A percentile compares a stretch with the other conserved stretches of the same genome.
Evolutionary conservation across 2,888 invertebrate species (phyloP).

Genomic region (Heliconius sara): DNA sequence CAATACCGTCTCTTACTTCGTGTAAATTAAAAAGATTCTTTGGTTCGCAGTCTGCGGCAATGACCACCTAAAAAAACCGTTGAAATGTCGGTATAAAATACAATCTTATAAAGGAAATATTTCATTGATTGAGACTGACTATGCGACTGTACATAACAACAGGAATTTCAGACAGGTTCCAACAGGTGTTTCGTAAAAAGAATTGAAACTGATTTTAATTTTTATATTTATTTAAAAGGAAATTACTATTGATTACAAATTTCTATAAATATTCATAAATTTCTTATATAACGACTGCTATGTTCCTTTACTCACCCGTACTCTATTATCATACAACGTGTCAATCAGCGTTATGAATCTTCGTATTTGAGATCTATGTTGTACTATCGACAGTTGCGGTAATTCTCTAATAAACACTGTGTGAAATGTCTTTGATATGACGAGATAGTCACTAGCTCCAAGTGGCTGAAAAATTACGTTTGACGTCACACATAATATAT

Average conservation of each 20-base stretch:
- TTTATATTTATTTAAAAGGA: neutral
- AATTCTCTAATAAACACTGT: conserved; percentile 96
- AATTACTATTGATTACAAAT: neutral
- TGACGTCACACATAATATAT: neutral
- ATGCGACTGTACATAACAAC: neutral
- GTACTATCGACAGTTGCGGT: conserved; percentile 90
- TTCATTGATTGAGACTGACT: neutral
- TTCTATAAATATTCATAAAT: neutral
- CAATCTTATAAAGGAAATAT: neutral
- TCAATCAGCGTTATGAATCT: conserved; percentile 98
- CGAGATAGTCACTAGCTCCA: conserved; percentile 97
- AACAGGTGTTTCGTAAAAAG: neutral
- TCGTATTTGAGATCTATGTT: conserved; percentile 92
- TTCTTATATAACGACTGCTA: neutral
- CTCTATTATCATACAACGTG: conserved; percentile 96
- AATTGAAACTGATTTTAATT: neutral
- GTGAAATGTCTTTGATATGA: conserved; percentile 96
- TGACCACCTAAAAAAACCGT: conserved; percentile 86
- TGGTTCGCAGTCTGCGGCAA: conserved; percentile 91
- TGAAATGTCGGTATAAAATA: neutral
- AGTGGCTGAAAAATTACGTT: conserved; percentile 87
- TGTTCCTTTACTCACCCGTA: conserved; percentile 81
- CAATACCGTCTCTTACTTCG: conserved; percentile 74
- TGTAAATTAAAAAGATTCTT: conserved; percentile 88
- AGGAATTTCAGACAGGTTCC: neutral